A percentile compares a stretch with the other conserved stretches of the same genome.
Conservation (phyloP, 1,140 invertebrate genomes). For the Harpegnathos saltator region DNA sequence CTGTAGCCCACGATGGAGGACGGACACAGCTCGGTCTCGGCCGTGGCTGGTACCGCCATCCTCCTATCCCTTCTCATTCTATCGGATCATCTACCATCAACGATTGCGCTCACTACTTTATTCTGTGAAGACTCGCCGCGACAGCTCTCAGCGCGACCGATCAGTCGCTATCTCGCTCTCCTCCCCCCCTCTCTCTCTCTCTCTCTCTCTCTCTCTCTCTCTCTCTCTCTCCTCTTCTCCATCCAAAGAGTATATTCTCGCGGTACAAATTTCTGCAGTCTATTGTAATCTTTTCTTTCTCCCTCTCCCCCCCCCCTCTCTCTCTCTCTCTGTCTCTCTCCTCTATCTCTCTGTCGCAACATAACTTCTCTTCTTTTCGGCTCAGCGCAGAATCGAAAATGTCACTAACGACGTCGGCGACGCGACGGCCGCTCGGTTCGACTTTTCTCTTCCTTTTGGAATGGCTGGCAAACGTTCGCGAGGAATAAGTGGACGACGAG, state of each 20-base stretch:
- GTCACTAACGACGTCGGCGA: background rate
- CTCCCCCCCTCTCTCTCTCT: background rate
- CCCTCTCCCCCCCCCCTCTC: background rate
- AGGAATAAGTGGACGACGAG: slow-evolving; percentile 26
- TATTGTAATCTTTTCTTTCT: background rate
- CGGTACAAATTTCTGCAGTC: slow-evolving; percentile 20
- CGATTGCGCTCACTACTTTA: slow-evolving; percentile 52
- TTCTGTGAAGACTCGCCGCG: slow-evolving; percentile 32
- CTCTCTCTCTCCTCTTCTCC: background rate
- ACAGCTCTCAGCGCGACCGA: slow-evolving; percentile 31
- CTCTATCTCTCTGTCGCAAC: too few relatives aligned
- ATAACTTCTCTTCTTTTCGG: background rate
- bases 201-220: background rate
- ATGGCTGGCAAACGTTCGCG: background rate
- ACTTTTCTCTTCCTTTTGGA: background rate
- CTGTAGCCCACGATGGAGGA: slow-evolving; percentile 70
- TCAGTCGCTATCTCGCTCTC: slow-evolving; percentile 10
- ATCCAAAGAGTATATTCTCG: background rate
- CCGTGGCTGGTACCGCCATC: slow-evolving; percentile 83
- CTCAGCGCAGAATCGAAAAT: slow-evolving; percentile 1
- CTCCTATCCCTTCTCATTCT: slow-evolving; percentile 81
- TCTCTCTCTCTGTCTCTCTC: background rate
- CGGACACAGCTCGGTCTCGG: slow-evolving; percentile 76
- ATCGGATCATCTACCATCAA: slow-evolving; percentile 69
- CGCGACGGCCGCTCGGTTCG: slow-evolving; percentile 2